phyloP scores from a whole-genome alignment of 30 jellyfish, hydroid and myxozoan species.

The Aurelia coerulea region DNA sequence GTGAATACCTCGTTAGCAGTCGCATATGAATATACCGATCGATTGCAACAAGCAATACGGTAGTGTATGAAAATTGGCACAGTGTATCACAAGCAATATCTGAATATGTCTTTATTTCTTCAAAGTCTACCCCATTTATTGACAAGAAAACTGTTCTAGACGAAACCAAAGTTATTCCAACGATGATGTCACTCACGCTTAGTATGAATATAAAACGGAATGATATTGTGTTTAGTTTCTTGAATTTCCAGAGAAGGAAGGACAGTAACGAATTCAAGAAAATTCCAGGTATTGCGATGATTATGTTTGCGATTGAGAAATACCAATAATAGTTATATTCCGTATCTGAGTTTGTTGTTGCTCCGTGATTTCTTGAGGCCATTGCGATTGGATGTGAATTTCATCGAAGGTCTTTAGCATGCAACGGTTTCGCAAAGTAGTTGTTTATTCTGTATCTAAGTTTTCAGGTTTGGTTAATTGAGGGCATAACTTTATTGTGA shows the following conservation, averaged over 20 bases:
- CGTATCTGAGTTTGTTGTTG: too few relatives aligned
- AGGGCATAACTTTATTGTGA: too few relatives aligned
- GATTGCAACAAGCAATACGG: conserved; percentile 25
- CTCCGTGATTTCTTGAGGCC: too few relatives aligned
- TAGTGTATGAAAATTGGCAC: conserved; percentile 25
- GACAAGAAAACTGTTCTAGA: background rate
- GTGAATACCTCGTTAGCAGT: conserved; percentile 19
- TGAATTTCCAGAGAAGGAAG: conserved; percentile 29
- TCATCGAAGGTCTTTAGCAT: too few relatives aligned
- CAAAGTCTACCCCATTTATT: background rate
- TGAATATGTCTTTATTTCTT: conserved; percentile 5
- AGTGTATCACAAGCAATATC: conserved; percentile 30
- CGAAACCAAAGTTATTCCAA: conserved; percentile 25
- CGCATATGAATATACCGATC: conserved; percentile 63
- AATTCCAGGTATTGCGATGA: conserved; percentile 15
- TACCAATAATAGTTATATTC: conserved; percentile 1
- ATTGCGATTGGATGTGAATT: too few relatives aligned
- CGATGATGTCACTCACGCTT: conserved; percentile 10
- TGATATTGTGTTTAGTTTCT: conserved; percentile 23
- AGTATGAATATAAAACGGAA: conserved; percentile 25
- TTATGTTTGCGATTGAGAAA: background rate
- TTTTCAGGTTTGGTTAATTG: too few relatives aligned
- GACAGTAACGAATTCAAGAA: conserved; percentile 20
- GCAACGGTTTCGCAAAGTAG: too few relatives aligned
- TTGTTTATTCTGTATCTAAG: too few relatives aligned